Evolutionary conservation across 2,113 vertebrate species (phyloP).

Genomic region (Catharus minimus): DNA sequence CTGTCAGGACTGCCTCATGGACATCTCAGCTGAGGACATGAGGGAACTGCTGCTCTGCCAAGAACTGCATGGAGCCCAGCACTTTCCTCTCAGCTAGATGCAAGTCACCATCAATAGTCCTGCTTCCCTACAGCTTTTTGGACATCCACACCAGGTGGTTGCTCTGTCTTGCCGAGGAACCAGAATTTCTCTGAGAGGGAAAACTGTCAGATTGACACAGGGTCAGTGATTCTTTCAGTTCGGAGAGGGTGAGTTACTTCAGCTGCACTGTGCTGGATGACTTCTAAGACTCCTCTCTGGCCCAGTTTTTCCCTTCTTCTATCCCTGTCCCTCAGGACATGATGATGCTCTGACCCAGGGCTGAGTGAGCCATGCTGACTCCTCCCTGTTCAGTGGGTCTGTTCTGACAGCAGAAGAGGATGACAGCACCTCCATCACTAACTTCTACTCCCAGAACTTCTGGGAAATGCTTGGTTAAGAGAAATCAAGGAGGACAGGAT

Average conservation of each 20-base stretch:
- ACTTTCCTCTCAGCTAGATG: background rate
- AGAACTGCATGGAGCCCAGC: background rate
- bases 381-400: background rate
- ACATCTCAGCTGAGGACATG: background rate
- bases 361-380: background rate
- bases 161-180: background rate
- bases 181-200: background rate
- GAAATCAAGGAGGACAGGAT: accelerated
- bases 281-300: background rate
- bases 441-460: background rate
- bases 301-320: background rate
- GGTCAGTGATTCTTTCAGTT: background rate
- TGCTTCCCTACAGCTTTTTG: background rate
- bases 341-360: accelerated
- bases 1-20: background rate
- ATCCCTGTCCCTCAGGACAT: background rate
- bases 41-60: background rate
- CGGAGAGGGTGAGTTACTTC: background rate
- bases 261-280: background rate
- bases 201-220: background rate
- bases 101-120: background rate
- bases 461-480: background rate
- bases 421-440: background rate
- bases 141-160: background rate
- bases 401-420: background rate